Evolutionary conservation across 2,113 vertebrate genomes (phyloP).

Genomic region (Trinectes maculatus): DNA sequence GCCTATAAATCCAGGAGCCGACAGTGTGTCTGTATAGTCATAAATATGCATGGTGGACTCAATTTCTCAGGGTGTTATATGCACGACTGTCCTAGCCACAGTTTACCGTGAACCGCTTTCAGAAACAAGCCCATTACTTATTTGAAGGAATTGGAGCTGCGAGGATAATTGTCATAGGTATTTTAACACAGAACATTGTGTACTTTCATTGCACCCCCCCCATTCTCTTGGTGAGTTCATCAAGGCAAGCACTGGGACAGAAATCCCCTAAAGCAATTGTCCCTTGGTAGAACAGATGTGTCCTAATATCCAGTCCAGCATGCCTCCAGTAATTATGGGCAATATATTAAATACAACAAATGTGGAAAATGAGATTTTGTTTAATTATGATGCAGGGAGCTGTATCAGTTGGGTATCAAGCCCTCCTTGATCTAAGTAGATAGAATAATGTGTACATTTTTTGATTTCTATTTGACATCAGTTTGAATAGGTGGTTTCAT

Average conservation of each 20-base stretch:
- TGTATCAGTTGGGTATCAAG: not conserved
- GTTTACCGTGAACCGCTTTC: conserved; percentile 41
- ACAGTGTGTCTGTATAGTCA: conserved; percentile 64
- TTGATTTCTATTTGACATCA: not conserved
- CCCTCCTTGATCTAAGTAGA: not conserved
- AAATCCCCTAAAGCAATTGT: conserved; percentile 36
- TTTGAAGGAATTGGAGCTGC: conserved; percentile 35
- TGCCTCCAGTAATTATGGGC: conserved; percentile 36
- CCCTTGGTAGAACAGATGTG: conserved; percentile 61
- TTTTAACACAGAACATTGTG: conserved; percentile 16
- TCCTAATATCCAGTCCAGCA: conserved; percentile 42
- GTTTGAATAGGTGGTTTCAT: conserved; percentile 2
- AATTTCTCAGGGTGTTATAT: conserved; percentile 65
- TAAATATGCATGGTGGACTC: conserved; percentile 74
- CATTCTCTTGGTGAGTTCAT: conserved; percentile 7
- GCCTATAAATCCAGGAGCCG: conserved; percentile 61
- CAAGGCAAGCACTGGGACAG: not conserved
- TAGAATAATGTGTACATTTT: conserved; percentile 1
- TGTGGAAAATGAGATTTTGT: conserved; percentile 15
- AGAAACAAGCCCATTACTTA: conserved; percentile 62
- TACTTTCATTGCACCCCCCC: not conserved
- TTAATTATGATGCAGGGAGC: conserved; percentile 13
- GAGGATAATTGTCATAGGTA: conserved; percentile 18
- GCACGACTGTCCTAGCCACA: conserved; percentile 16
- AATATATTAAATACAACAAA: conserved; percentile 25